Evolutionary conservation across 2,113 vertebrate genomes (phyloP).

Genomic region (Prochilodus magdalenae): DNA sequence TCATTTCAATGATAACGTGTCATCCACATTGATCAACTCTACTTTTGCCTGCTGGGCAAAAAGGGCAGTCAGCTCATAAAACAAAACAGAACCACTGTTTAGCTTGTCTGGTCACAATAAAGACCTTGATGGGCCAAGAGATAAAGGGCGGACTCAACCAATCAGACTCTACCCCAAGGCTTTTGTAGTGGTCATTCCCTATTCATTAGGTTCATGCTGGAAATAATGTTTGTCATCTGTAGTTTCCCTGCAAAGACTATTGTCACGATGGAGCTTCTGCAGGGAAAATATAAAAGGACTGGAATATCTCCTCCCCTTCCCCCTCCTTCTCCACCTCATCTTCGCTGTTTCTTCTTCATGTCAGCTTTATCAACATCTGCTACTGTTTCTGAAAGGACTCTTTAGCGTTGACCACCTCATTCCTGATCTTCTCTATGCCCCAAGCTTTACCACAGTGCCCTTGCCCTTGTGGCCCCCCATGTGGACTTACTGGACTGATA

Average conservation of each 20-base stretch:
- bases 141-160: no score
- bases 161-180: no score
- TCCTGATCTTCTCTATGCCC: neutral
- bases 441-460: conserved; percentile 6
- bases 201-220: neutral
- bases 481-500: no score
- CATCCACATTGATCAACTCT: no score
- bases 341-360: conserved; percentile 30
- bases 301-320: neutral
- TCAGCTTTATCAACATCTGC: neutral
- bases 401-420: accelerated
- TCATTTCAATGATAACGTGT: no score
- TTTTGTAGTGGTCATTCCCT: neutral
- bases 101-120: no score
- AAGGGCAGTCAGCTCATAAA: no score
- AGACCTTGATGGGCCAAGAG: no score
- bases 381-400: neutral
- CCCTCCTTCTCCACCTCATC: neutral
- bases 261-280: neutral
- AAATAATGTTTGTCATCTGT: neutral
- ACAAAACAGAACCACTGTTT: no score
- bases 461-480: conserved; percentile 30
- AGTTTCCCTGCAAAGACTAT: neutral
- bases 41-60: no score
- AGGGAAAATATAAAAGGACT: neutral